Evolutionary conservation across 1,140 invertebrate species (phyloP), one percentile per base, ranked within the genome.

Genomic region (Drosophila truncata): DNA sequence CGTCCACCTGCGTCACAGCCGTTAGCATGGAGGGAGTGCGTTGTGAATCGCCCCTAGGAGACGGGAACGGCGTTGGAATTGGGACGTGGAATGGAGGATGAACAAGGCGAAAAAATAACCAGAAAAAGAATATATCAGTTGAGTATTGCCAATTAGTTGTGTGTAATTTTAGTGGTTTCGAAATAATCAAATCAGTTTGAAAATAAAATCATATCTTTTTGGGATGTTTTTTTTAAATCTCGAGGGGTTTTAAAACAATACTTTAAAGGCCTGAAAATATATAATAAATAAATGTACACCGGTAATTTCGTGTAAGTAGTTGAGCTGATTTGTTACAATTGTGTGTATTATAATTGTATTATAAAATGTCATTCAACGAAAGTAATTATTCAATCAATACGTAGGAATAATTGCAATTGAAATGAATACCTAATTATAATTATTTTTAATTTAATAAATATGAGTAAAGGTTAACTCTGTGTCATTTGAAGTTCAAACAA

Each of bases 21-120:
- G 91, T 92, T 44, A 91, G 42, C 86, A 92, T 90, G 11, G 91
- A 92, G 11, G 86, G 91, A 14, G 91, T 92, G 47, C 91, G 84
- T 61, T 92, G 91, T 5, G 91, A 92, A 58, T 92, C 90, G 31
- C 86, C 91, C 82, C 91, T 92, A 46, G 18, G 57, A 54, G 42
- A 70, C 57, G 54, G 14, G 33, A 57, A 57, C 13, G 16, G 39
- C 31, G 14, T 23, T 1, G n/a, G 16, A 47, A 23, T 18, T 9
- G 29, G 55, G 33, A 54, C 14, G 20, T 35, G 31, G 65, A 39
- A 31, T 35, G 35, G 63, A 23, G 33, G 35, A 35, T 67, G 62
- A 5, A 47, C 46, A 8, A 10, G 47, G 47, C 31, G 29, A 67
- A 70, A 63, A 42, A 71, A 77, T 54, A 54, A 47, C 27, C 16